A percentile compares a stretch with the other conserved stretches of the same genome.
Evolutionary conservation across 2,888 invertebrate species (phyloP).

Genomic region (Oscheius myriophilus): DNA sequence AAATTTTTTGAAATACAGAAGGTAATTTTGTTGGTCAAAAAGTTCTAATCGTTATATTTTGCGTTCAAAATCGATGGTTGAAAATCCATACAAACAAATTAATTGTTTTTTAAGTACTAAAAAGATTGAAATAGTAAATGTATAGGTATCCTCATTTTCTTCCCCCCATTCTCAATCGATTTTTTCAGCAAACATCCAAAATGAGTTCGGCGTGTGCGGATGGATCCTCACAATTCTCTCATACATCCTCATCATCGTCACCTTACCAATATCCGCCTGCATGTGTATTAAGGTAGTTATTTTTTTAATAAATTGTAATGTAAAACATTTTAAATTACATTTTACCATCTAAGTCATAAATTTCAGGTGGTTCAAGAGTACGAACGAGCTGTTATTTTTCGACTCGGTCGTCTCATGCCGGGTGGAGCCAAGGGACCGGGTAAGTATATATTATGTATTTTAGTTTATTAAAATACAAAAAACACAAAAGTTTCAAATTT

Average conservation of each 20-base stretch:
- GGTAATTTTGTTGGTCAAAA: no score
- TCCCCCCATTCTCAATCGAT: no score
- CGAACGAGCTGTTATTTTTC: slow-evolving; percentile 86
- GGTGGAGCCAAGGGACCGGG: slow-evolving; percentile 80
- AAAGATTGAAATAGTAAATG: no score
- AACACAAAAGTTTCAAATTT: no score
- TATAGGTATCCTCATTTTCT: no score
- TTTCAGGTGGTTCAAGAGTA: slow-evolving; percentile 70
- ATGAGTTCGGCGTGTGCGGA: slow-evolving; percentile 70
- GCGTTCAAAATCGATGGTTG: no score
- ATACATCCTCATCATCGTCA: slow-evolving; percentile 66
- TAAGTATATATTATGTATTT: slow-evolving; percentile 1
- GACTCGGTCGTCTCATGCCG: slow-evolving; percentile 81
- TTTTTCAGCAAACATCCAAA: slow-evolving; percentile 70
- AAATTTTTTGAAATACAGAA: no score
- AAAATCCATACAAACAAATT: no score
- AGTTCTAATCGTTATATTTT: no score
- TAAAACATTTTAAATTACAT: not conserved
- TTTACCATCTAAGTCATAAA: not conserved
- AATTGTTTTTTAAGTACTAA: no score
- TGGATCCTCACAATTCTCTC: slow-evolving; percentile 70
- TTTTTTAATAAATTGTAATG: no score
- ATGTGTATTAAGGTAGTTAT: slow-evolving; percentile 69
- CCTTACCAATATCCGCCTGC: slow-evolving; percentile 60
- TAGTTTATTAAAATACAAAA: not conserved